Percentiles rank a stretch among this genome's conserved stretches.
These are phyloP conservation scores for Drymodes brunneopygia DNA, from an alignment of 2,113 vertebrate genomes.

Conservation along the genomic window DNA sequence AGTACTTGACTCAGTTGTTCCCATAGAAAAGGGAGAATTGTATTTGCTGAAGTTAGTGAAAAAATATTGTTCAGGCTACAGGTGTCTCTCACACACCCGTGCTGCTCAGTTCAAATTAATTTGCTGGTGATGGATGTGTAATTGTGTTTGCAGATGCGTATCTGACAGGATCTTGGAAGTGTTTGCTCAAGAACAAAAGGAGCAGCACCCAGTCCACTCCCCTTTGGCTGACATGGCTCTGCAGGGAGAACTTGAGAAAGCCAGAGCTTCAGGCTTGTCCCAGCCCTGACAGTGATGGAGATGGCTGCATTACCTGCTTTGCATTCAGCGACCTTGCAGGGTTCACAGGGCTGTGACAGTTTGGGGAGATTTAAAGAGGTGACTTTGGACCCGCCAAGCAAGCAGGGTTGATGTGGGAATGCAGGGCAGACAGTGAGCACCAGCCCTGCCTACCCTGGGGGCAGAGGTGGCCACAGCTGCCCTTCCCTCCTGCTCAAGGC, in stretches of 20 bases:
- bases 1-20: not conserved
- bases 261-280: not conserved
- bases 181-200: slow-evolving; percentile 23
- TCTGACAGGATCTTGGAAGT: not conserved
- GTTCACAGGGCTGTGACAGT: not conserved
- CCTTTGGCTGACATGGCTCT: not conserved
- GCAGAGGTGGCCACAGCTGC: not conserved
- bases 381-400: not conserved
- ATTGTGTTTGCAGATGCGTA: not conserved
- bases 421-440: not conserved
- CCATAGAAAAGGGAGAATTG: not conserved
- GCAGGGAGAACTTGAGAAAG: not conserved
- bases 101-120: not conserved
- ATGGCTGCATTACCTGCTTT: not conserved
- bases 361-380: not conserved
- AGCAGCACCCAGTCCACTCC: not conserved
- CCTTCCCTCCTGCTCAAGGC: not conserved
- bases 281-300: not conserved
- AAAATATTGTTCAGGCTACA: not conserved
- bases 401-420: not conserved
- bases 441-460: not conserved
- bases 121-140: not conserved
- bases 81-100: slow-evolving; percentile 19
- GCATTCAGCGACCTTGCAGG: rapidly evolving
- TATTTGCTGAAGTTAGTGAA: not conserved